Evolutionary conservation across 2,797 vertebrate genomes (phyloP).

Genomic region (Phrynocephalus guinanensis): DNA sequence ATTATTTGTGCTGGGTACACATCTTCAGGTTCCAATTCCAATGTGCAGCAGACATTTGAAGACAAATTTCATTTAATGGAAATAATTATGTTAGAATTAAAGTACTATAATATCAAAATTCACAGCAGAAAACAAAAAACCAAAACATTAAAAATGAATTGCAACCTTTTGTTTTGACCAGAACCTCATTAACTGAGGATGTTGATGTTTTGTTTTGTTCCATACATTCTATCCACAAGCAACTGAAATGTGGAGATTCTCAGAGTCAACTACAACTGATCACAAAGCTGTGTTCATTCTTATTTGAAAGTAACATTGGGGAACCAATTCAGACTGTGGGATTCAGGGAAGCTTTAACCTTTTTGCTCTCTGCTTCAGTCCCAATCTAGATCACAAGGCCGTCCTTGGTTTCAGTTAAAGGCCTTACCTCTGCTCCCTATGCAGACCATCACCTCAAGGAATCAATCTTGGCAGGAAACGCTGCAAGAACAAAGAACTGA

Average conservation of each 20-base stretch:
- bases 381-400: not conserved
- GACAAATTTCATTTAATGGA: constrained; percentile 18
- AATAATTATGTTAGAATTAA: not conserved
- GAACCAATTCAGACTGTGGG: not conserved
- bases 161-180: not conserved
- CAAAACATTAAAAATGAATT: not conserved
- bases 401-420: too few species aligned
- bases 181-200: not conserved
- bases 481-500: not conserved
- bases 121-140: not conserved
- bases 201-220: not conserved
- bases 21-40: constrained; percentile 43
- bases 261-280: not conserved
- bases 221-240: not conserved
- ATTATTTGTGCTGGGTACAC: constrained; percentile 64
- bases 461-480: not conserved
- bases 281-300: not conserved
- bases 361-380: not conserved
- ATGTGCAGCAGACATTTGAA: constrained; percentile 43
- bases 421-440: not conserved
- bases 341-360: not conserved
- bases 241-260: not conserved
- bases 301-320: not conserved
- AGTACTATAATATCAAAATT: too few species aligned
- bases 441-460: not conserved